A percentile compares a stretch with the other conserved stretches of the same genome.
Conservation (phyloP, 1,140 invertebrate genomes). For the Cydia strobilella region DNA sequence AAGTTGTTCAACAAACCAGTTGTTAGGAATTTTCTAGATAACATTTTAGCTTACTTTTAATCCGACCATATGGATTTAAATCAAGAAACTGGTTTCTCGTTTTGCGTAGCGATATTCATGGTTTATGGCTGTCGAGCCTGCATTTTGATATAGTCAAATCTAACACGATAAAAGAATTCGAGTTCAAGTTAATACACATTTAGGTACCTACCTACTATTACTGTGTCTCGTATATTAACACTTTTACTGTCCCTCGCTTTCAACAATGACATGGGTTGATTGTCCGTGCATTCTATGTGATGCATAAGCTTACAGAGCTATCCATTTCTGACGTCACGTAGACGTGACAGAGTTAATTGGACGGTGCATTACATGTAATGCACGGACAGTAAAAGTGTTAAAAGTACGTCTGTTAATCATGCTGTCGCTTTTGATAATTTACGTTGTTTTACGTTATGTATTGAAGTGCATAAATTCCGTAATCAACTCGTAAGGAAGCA, state of each 20-base stretch:
- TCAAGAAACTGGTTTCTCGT: constrained; percentile 15
- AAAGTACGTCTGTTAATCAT: too few species aligned
- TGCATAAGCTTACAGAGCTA: too few species aligned
- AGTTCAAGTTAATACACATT: not conserved
- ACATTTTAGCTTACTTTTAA: constrained; percentile 12
- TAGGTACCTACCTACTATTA: too few species aligned
- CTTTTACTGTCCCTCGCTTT: too few species aligned
- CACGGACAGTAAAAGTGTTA: too few species aligned
- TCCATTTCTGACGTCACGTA: too few species aligned
- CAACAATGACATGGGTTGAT: too few species aligned
- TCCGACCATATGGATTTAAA: not conserved
- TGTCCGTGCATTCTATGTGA: too few species aligned
- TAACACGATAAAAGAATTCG: not conserved
- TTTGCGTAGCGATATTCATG: constrained; percentile 15
- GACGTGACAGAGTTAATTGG: too few species aligned
- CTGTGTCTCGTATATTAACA: not conserved
- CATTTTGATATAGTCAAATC: constrained; percentile 2
- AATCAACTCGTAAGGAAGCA: not conserved
- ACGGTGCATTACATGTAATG: too few species aligned
- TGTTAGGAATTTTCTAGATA: constrained; percentile 24
- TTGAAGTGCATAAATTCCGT: not conserved
- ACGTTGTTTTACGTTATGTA: too few species aligned
- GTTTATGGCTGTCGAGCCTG: not conserved
- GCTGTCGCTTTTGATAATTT: too few species aligned
- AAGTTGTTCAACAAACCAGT: constrained; percentile 12